These are phyloP conservation scores for Podarcis muralis DNA, from an alignment of 2,113 vertebrate species.

Conservation along the genomic window DNA sequence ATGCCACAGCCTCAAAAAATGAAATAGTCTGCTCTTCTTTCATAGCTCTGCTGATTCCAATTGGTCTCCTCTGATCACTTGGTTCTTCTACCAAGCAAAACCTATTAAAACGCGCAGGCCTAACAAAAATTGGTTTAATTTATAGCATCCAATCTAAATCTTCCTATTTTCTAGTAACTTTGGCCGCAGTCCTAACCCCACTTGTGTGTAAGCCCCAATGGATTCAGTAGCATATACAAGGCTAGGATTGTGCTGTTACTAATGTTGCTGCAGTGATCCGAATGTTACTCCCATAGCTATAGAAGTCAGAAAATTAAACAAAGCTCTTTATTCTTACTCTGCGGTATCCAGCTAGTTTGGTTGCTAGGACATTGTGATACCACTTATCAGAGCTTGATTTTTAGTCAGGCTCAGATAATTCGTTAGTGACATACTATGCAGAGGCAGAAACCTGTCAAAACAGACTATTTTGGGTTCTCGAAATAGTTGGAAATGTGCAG, in stretches of 20 bases:
- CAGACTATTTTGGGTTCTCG: background rate
- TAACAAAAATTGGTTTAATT: background rate
- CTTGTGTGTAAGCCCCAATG: too few species aligned
- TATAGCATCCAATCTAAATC: background rate
- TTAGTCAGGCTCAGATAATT: background rate
- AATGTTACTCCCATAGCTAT: background rate
- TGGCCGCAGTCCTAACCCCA: too few species aligned
- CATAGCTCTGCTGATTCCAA: too few species aligned
- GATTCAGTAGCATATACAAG: too few species aligned
- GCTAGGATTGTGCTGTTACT: too few species aligned
- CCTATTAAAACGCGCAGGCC: too few species aligned
- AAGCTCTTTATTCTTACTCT: background rate
- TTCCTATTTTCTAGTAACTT: too few species aligned
- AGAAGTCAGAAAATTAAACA: background rate
- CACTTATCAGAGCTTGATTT: background rate
- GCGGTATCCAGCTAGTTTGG: too few species aligned
- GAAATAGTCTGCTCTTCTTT: background rate
- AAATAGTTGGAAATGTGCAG: background rate
- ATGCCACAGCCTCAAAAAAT: too few species aligned
- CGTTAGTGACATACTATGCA: background rate
- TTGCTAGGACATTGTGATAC: background rate
- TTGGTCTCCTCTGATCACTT: too few species aligned
- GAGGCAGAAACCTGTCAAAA: background rate
- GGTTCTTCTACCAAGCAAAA: too few species aligned
- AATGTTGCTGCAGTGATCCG: background rate